Evolutionary conservation across 2,888 invertebrate genomes (phyloP), one percentile per base, ranked within the genome.

Genomic region (Calliphora vomitoria): DNA sequence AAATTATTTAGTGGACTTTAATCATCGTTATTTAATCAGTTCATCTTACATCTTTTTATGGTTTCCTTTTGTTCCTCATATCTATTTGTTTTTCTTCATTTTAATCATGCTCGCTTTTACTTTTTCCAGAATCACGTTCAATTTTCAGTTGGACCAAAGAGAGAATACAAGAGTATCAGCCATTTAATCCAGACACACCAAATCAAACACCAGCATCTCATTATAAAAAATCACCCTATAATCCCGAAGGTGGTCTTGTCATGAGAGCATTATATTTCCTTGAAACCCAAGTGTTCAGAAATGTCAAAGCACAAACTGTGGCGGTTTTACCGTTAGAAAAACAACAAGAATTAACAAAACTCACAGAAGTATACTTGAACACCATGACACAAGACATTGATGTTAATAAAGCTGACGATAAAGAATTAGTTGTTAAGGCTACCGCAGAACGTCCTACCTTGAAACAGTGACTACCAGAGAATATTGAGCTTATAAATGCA

Each of bases 221-320:
- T 71, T 47, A 85, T 1, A 90, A 87, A 75, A 85, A 89, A 13
- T 92, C 93, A 82, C 89, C 89, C 53, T 93, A 93, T 87, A 90
- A 93, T 89, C 91, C 93, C 3, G 86, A 89, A 15, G 90, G 91
- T 64, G 92, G 93, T 72, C 82, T 93, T 84, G 89, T 94, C n/a
- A 93, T 92, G 88, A 91, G 90, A 79, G 93, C 93, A 13, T 90
- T 94, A 64, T 90, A 93, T 89, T 92, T 91, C 88, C 90, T 94
- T 81, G 92, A 94, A 90, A 93, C 92, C 20, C 89, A 92, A 89
- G 90, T 93, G 55, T 93, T 93, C 84, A 87, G 79, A 11, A 85
- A 87, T 79, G 53, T 15, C 4, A 76, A 69, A 75, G 4, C 35
- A 20, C n/a, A 69, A 47, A 41, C n/a, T 1, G 1, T 18, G 13